Base-by-base conservation (phyloP, 2,888 invertebrate species). In the Drosophila melanosoma region DNA sequence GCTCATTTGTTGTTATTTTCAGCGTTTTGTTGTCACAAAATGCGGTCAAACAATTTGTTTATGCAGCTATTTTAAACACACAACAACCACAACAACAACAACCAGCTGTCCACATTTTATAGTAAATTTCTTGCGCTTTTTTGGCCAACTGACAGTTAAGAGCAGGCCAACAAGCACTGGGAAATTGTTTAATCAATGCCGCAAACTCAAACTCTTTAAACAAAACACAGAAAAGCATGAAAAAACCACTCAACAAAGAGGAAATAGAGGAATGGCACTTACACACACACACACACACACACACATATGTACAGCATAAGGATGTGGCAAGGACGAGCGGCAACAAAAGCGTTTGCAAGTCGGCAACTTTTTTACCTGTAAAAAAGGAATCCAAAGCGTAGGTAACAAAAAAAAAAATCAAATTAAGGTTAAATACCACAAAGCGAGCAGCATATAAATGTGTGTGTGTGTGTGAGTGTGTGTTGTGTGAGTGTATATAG, bases 401-500 rank as follows among this genome's bases (percentile, higher is more conserved):
- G 59, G 69, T 59, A 71, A 72, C 61, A 73, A 65, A 66, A 64
- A 60, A 62, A 76, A 77, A 81, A 89, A 90, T 87, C 86, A 87
- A 90, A 87, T 88, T 87, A 87, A 87, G 87, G 87, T 87, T 87
- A 87, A 87, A 87, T 87, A 90, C 90, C 87, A 89, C 86, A 89
- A 89, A 88, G 90, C 83, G 86, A 76, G 75, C 79, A 77, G 68
- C 60, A 74, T 57, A 76, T 61, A 73, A 77, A 65, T 20, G 38
- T 17, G 56, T 38, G 11, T n/a, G 23, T 32, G 49, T 15, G 20
- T 10, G 33, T 58, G 52, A 69, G 45, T 66, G 3, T n/a, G 10
- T 33, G 3, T 17, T 49, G 29, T n/a, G 20, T 33, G 20, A 12
- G 32, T 48, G 52, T n/a, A 15, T 58, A 68, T 66, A 79, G 70